A percentile compares a stretch with the other conserved stretches of the same genome.
Evolutionary conservation across 2,888 invertebrate genomes (phyloP).

Genomic region (Tenodera sinensis): DNA sequence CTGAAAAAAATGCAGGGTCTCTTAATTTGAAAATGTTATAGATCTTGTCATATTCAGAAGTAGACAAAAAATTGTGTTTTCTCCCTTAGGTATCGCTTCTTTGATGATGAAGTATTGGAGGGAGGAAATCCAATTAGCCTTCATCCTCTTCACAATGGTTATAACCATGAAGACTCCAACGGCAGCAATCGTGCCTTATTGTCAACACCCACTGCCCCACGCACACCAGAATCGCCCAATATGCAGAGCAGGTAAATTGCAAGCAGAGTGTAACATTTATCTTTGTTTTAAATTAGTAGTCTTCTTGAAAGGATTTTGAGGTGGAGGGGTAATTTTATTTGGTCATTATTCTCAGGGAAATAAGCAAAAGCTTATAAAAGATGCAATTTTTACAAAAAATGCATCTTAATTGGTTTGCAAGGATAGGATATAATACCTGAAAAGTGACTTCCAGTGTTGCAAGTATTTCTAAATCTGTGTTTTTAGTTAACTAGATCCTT

Average conservation of each 20-base stretch:
- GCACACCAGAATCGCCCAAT: slow-evolving; percentile 50
- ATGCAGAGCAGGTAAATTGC: slow-evolving; percentile 36
- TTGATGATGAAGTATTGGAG: slow-evolving; percentile 47
- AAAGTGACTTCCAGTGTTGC: no score
- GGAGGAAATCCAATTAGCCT: slow-evolving; percentile 41
- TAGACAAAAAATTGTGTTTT: not conserved
- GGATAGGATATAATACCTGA: no score
- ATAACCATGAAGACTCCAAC: slow-evolving; percentile 11
- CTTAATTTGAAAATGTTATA: no score
- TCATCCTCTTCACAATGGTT: slow-evolving; percentile 35
- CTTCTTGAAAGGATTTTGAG: not conserved
- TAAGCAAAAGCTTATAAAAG: no score
- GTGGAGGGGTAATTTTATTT: no score
- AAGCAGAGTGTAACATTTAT: slow-evolving; percentile 37
- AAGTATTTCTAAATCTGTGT: no score
- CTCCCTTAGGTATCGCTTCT: slow-evolving; percentile 44
- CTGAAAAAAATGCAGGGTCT: no score
- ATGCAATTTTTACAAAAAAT: no score
- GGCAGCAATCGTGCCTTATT: slow-evolving; percentile 44
- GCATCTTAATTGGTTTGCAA: no score
- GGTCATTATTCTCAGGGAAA: no score
- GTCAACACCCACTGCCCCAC: slow-evolving; percentile 61
- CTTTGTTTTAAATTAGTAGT: slow-evolving; percentile 11
- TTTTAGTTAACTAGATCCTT: no score
- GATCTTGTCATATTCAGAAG: not conserved